Percentiles rank a stretch among this genome's conserved stretches.
Evolutionary conservation across 64 coral and sea anemone genomes (phyloP).

Genomic region (Dendrophyllia cribrosa): DNA sequence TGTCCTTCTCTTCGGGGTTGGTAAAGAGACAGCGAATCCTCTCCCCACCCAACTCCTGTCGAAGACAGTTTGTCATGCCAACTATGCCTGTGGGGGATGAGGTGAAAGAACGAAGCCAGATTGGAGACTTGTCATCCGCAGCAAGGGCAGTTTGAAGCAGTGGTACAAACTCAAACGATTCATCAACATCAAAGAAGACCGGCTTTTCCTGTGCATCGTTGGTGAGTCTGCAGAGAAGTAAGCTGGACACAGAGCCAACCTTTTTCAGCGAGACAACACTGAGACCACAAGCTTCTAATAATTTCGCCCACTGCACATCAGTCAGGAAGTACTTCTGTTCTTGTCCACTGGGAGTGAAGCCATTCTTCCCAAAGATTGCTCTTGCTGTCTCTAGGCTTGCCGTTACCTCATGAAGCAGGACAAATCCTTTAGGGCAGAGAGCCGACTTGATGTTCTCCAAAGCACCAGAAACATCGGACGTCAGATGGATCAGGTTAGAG

Average conservation of each 20-base stretch:
- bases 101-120: slow-evolving; percentile 63
- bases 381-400: neutral
- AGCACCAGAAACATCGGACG: slow-evolving; percentile 31
- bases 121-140: slow-evolving; percentile 46
- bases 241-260: slow-evolving; percentile 49
- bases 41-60: slow-evolving; percentile 81
- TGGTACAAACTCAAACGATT: slow-evolving; percentile 79
- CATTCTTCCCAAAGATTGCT: slow-evolving; percentile 41
- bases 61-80: slow-evolving; percentile 88
- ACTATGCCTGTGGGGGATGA: slow-evolving; percentile 62
- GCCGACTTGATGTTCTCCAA: slow-evolving; percentile 57
- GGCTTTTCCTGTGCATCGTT: slow-evolving; percentile 59
- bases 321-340: slow-evolving; percentile 44
- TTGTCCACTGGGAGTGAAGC: neutral
- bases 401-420: slow-evolving; percentile 62
- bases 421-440: slow-evolving; percentile 65
- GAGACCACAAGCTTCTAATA: slow-evolving; percentile 41
- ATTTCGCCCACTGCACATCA: slow-evolving; percentile 11
- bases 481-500: slow-evolving; percentile 50
- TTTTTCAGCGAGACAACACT: slow-evolving; percentile 62
- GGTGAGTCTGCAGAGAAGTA: slow-evolving; percentile 66
- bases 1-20: slow-evolving; percentile 4
- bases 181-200: slow-evolving; percentile 66
- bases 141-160: slow-evolving; percentile 60
- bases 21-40: slow-evolving; percentile 86